Base-by-base conservation (phyloP, 2,888 invertebrate species). In the Drosophila neonasuta region DNA sequence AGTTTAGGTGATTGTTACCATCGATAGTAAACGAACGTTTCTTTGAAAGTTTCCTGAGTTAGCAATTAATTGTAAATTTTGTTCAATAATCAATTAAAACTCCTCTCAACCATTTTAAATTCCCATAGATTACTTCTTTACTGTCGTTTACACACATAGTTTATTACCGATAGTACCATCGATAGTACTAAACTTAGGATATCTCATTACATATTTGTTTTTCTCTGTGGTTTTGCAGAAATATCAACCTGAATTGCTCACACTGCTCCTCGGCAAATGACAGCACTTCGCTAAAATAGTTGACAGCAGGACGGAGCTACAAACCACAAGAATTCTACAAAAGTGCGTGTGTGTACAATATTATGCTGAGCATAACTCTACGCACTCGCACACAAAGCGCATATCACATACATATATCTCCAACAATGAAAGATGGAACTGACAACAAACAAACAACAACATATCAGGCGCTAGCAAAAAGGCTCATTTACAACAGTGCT, bases 331-430 rank as follows among this genome's bases (percentile, higher is more conserved):
- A 39, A 46, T 15, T 54, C 17, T 36, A 15, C 3, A 7, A 24
- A 24, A 36, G 63, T 55, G 68, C 64, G 48, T 36, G 68, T 68
- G 74, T 65, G 57, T 64, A 65, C 54, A 60, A 58, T 64, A 74
- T 84, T 88, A 84, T 87, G 83, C 86, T 83, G 78, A 86, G 76
- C 86, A 87, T 88, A 87, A 80, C 51, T 57, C 56, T 45, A 54
- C 45, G 42, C 66, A 70, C 54, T 44, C 65, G 34, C 56, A 65
- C 56, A 63, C 67, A 46, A 9, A 15, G 44, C 44, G 36, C 36
- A 36, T 11, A n/a, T 24, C 6, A 24, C 24, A 24, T 24, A 11
- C 11, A 34, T 10, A 54, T 20, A 34, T 39, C 45, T 34, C 68
- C 42, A 68, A 56, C 56, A 11, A 24, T 5, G 24, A 24, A 24